These are phyloP conservation scores for Periplaneta americana DNA, from an alignment of 1,140 invertebrate genomes.

Conservation along the genomic window DNA sequence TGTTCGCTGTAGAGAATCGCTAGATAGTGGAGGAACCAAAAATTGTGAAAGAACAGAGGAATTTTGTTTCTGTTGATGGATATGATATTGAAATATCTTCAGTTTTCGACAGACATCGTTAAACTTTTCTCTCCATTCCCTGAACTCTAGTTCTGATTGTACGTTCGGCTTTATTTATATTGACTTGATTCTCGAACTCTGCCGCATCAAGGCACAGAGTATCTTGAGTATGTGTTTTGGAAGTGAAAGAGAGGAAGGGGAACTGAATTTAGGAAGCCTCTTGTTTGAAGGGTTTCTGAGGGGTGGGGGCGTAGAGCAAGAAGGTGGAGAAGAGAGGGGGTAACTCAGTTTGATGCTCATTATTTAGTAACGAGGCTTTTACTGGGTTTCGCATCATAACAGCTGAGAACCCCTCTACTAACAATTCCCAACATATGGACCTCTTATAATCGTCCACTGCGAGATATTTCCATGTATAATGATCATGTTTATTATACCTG, in stretches of 20 bases:
- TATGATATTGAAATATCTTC: too few species aligned
- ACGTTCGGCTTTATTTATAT: too few species aligned
- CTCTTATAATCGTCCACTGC: background rate
- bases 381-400: constrained; percentile 2
- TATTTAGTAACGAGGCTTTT: constrained; percentile 16
- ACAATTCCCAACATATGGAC: background rate
- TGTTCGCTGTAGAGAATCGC: too few species aligned
- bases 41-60: too few species aligned
- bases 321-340: background rate
- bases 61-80: too few species aligned
- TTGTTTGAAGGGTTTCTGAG: background rate
- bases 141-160: too few species aligned
- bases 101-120: too few species aligned
- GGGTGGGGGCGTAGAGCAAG: background rate
- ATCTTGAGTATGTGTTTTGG: background rate
- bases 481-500: background rate
- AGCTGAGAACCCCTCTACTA: background rate
- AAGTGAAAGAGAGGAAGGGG: background rate
- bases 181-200: background rate
- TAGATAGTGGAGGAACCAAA: too few species aligned
- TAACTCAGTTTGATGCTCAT: constrained; percentile 11
- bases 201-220: background rate
- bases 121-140: too few species aligned
- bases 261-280: background rate
- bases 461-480: background rate